Evolutionary conservation across 1,140 invertebrate genomes (phyloP), one percentile per base, ranked within the genome.

Genomic region (Gyrodactylus salaris): DNA sequence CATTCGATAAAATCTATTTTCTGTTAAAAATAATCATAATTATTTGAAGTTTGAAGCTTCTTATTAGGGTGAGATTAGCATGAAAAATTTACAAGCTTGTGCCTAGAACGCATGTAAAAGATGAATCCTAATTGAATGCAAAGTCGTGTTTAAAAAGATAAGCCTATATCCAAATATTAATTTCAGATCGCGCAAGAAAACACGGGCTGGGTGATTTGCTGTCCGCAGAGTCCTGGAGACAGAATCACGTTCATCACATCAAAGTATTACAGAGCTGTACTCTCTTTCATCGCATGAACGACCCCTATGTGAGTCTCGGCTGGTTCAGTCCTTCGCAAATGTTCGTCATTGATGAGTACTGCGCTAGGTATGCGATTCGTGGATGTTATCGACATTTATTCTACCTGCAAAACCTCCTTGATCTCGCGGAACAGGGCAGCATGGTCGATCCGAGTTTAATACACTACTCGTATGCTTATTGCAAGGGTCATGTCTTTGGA

Each of bases 321-420:
- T 98, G 94, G 94, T 97, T 98, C 79, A 96, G 91, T 77, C 93
- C 94, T 0, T 93, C 92, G 1, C 93, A 98, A 85, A 86, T 97
- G 20, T 98, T 97, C 82, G 89, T 96, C 16, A 81, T 98, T 71
- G 94, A 99, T 80, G 94, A 99, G 81, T 99, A 98, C 82, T 93
- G 90, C 81, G 92, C 93, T 1, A 78, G 87, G 83, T 99, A 99
- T 80, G 93, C 94, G 69, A 92, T 98, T 0, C 84, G 94, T 68
- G 91, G 91, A 21, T 98, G 94, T 79, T 93, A 88, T 81, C 85
- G 94, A 70, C 93, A 98, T 81, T 84, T 98, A 16, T 91, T 88
- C 79, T 96, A 96, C 80, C 84, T 98, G n/a, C 87, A 86, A 75
- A 92, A 98, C 82, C 84, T 98, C 23, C 84, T 99, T 72, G 91